These are phyloP conservation scores for Bombus difficillimus DNA, from an alignment of 1,140 invertebrate species.

Conservation along the genomic window DNA sequence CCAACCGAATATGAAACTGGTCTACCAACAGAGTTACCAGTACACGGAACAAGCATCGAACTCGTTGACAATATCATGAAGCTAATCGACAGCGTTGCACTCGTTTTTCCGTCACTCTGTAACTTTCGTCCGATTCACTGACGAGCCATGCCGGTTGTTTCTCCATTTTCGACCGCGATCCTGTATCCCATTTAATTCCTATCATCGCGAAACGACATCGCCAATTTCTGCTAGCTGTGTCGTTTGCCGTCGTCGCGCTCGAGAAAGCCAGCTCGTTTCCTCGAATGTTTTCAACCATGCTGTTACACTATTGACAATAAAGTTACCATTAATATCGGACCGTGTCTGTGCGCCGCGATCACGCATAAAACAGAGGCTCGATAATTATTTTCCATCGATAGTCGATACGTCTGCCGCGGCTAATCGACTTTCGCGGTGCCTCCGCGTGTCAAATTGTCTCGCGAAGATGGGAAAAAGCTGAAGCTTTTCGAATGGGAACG, in stretches of 20 bases:
- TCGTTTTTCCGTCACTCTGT: constrained; percentile 1
- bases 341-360: not conserved
- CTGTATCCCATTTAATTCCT: constrained; percentile 32
- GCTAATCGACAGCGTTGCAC: constrained; percentile 12
- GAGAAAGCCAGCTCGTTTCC: not conserved
- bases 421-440: constrained; percentile 22
- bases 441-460: not conserved
- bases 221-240: not conserved
- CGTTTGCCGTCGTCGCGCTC: not conserved
- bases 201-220: constrained; percentile 25
- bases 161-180: constrained; percentile 1
- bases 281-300: not conserved
- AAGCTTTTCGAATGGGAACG: not conserved
- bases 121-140: constrained; percentile 16
- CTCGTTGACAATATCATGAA: constrained; percentile 28
- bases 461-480: not conserved
- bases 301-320: constrained; percentile 14
- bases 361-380: not conserved
- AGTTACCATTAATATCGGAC: constrained; percentile 19
- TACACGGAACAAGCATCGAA: not conserved
- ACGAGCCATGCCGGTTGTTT: not conserved
- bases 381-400: constrained; percentile 43
- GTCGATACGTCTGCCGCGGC: constrained; percentile 4
- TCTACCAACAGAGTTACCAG: not conserved
- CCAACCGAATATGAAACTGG: not conserved